Percentiles rank a stretch among this genome's conserved stretches.
Evolutionary conservation across 2,888 invertebrate species (phyloP).

Genomic region (Lochmaea capreae): DNA sequence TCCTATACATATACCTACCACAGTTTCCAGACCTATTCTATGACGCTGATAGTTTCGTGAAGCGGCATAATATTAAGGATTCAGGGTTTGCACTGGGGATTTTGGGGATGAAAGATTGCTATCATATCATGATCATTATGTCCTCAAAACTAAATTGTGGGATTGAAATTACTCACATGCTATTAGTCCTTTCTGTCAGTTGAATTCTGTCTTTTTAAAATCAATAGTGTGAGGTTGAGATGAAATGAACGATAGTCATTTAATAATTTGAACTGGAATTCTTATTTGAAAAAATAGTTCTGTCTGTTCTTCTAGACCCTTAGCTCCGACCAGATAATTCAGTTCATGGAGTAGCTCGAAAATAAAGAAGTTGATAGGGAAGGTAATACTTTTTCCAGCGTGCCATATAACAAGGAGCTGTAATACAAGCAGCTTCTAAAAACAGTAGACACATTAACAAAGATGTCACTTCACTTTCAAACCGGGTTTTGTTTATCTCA

Average conservation of each 20-base stretch:
- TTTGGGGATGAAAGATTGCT: conserved; percentile 25
- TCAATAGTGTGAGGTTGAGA: not conserved
- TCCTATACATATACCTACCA: conserved; percentile 59
- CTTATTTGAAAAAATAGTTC: too few relatives aligned
- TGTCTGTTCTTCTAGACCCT: too few relatives aligned
- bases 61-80: conserved; percentile 28
- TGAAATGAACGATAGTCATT: not conserved
- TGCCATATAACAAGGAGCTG: too few relatives aligned
- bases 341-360: too few relatives aligned
- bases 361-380: too few relatives aligned
- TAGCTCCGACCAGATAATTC: too few relatives aligned
- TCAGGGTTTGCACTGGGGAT: conserved; percentile 25
- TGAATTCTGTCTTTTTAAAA: conserved; percentile 12
- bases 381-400: too few relatives aligned
- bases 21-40: not conserved
- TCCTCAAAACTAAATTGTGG: conserved; percentile 21
- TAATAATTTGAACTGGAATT: not conserved
- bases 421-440: too few relatives aligned
- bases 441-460: too few relatives aligned
- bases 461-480: too few relatives aligned
- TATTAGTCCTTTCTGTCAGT: conserved; percentile 33
- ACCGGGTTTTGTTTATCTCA: too few relatives aligned
- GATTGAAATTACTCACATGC: conserved; percentile 29
- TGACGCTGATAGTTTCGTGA: conserved; percentile 52
- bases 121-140: conserved; percentile 15